These are phyloP conservation scores for Erythrocebus patas DNA, from an alignment of 2,113 vertebrate genomes.

Conservation along the genomic window DNA sequence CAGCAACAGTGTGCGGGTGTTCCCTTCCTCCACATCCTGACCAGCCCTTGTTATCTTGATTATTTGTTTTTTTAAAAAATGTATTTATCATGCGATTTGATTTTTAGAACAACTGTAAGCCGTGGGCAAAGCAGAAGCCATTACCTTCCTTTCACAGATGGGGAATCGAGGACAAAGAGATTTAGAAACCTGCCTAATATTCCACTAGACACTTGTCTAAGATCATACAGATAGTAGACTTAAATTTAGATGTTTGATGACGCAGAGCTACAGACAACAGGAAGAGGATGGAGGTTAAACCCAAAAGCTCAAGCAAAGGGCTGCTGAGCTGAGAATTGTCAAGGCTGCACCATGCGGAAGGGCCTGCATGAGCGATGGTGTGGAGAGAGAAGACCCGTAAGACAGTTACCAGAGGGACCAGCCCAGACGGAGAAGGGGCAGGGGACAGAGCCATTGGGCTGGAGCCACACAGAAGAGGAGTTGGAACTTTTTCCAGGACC, in stretches of 20 bases:
- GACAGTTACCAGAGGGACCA: not conserved
- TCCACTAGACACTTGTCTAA: not conserved
- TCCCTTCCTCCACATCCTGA: not conserved
- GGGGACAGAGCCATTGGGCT: accelerated
- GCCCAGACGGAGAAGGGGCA: not conserved
- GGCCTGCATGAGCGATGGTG: accelerated
- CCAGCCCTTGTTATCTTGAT: not conserved
- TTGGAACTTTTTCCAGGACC: not conserved
- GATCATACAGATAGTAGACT: no score
- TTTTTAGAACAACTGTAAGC: not conserved
- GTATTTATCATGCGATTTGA: not conserved
- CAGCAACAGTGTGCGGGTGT: not conserved
- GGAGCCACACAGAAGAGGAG: no score
- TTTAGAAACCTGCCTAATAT: not conserved
- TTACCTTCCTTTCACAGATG: not conserved
- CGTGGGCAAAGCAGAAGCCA: not conserved
- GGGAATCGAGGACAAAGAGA: not conserved
- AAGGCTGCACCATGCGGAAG: not conserved
- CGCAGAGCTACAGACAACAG: not conserved
- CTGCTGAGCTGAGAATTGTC: not conserved
- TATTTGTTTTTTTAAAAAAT: not conserved
- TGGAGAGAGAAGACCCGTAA: no score
- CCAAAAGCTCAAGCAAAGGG: not conserved
- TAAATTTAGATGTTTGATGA: not conserved
- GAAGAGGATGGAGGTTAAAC: not conserved